A percentile compares a stretch with the other conserved stretches of the same genome.
Conservation (phyloP, 2,797 vertebrate genomes). For the Decapterus maruadsi region DNA sequence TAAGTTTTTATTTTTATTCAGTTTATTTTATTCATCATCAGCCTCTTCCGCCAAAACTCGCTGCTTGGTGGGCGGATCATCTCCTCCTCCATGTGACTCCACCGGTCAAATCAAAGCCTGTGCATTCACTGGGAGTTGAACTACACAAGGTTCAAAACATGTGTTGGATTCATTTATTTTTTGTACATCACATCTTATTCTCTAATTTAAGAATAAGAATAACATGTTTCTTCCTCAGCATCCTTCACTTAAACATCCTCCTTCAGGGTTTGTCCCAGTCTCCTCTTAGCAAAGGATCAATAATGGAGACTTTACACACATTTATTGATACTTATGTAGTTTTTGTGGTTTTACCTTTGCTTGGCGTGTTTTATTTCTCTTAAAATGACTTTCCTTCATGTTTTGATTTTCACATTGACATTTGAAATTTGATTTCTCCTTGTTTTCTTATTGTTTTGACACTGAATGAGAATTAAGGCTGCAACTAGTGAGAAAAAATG, state of each 20-base stretch:
- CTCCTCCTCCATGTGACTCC: constrained; percentile 5
- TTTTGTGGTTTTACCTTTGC: too few relatives aligned
- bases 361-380: too few relatives aligned
- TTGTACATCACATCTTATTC: neutral
- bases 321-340: neutral
- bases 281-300: neutral
- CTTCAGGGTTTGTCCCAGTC: neutral
- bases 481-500: too few relatives aligned
- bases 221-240: neutral
- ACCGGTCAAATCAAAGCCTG: neutral
- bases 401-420: too few relatives aligned
- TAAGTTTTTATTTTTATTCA: neutral
- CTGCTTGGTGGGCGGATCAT: constrained; percentile 25
- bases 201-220: neutral
- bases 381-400: too few relatives aligned
- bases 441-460: too few relatives aligned
- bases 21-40: neutral
- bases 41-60: constrained; percentile 42
- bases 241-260: neutral
- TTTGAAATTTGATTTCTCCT: too few relatives aligned
- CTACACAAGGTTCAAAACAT: too few relatives aligned
- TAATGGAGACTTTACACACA: neutral
- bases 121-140: neutral
- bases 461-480: too few relatives aligned
- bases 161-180: neutral